Base-by-base conservation (phyloP, 2,797 vertebrate genomes). In the Antennarius maculatus region DNA sequence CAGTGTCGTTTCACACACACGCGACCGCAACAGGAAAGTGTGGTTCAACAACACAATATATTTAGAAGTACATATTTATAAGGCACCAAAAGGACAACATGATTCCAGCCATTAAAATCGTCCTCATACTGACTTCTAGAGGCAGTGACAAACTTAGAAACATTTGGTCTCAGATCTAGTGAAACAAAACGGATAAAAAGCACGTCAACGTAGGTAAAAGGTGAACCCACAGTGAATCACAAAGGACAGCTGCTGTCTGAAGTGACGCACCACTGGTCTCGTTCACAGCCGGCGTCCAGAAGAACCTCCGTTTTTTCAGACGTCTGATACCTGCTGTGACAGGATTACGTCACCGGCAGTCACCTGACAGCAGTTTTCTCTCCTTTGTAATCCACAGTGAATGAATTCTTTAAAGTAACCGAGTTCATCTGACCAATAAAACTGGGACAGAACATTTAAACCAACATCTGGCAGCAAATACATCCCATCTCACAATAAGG, bases 351-450 rank as follows among this genome's bases (percentile, higher is more conserved):
- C n/a, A n/a, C n/a, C n/a, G n/a, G n/a, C n/a, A n/a, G n/a, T n/a
- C n/a, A n/a, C n/a, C n/a, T n/a, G n/a, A n/a, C n/a, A n/a, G n/a
- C 61, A 64, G 69, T 17, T 7, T 46, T 54, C 66, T 54, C 41
- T 51, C 58, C 41, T 61, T n/a, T 53, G 65, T 49, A 34, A 46
- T 53, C 62, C 52, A 71, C 64, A 80, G 76, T 79, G 63, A 82
- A 77, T 50, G 3, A 61, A 82, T 57, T 65, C 39, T 57, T 49
- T 41, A 64, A 60, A 77, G 49, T n/a, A 71, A 78, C 83, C 78
- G 87, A 89, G 90, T 90, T 93, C 77, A 75, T 85, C 88, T 83
- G 79, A 88, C 82, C 87, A 87, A 86, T 90, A 92, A 91, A 91
- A 93, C 83, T 86, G 80, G 82, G 78, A 84, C 83, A 85, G 77